These are phyloP conservation scores for Idaea aversata DNA, from an alignment of 2,888 invertebrate species.

Conservation along the genomic window DNA sequence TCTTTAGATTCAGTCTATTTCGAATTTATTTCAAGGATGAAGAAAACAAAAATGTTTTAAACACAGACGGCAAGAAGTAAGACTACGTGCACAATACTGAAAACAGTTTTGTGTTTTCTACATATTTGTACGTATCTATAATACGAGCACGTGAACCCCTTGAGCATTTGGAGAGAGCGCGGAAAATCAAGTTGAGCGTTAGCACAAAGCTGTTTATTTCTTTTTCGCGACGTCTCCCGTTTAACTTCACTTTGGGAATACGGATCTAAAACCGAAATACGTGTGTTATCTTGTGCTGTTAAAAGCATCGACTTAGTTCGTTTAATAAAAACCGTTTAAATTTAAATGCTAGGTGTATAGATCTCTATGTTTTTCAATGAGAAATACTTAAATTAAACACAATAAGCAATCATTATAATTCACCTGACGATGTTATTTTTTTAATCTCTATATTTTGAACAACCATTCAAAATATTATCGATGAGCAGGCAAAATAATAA, in stretches of 20 bases:
- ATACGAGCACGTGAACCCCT: constrained; percentile 27
- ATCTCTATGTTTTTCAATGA: neutral
- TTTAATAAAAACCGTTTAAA: neutral
- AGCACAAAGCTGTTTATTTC: constrained; percentile 43
- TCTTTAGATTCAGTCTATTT: no score
- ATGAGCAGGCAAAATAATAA: constrained; percentile 33
- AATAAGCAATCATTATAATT: neutral
- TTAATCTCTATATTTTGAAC: neutral
- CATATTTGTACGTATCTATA: constrained; percentile 16
- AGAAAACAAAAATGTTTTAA: neutral
- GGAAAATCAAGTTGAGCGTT: constrained; percentile 42
- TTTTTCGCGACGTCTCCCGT: constrained; percentile 37
- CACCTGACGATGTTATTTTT: neutral
- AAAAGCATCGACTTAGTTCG: neutral
- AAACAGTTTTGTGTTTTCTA: constrained; percentile 43
- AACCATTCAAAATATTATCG: constrained; percentile 36
- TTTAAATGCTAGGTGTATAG: neutral
- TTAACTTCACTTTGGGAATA: constrained; percentile 31
- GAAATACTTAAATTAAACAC: no score
- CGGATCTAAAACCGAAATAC: constrained; percentile 27
- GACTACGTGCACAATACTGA: constrained; percentile 18
- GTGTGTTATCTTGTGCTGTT: constrained; percentile 13
- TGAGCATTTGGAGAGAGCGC: constrained; percentile 34
- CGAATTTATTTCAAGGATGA: neutral
- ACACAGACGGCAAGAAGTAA: neutral